phyloP scores from a whole-genome alignment of 2,113 vertebrate genomes.

The Toxotes chatareus region DNA sequence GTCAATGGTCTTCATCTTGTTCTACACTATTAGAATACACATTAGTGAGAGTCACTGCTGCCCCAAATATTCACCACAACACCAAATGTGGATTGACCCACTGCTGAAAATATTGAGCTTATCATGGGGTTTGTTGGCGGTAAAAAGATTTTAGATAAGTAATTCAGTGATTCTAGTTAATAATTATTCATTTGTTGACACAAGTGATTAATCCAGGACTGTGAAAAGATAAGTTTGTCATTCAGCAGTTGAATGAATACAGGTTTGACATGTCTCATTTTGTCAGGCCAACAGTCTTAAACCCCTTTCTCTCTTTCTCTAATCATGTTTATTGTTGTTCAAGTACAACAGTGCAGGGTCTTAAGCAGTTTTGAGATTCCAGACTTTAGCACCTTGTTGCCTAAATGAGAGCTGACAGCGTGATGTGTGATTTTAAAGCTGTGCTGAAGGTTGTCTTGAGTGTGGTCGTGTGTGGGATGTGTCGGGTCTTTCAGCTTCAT shows the following conservation, averaged over 20 bases:
- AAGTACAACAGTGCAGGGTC: neutral
- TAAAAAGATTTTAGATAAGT: neutral
- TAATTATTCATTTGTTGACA: neutral
- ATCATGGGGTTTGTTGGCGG: neutral
- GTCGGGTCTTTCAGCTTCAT: constrained; percentile 59
- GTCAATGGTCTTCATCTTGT: no score
- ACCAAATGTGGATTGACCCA: no score
- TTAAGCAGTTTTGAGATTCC: neutral
- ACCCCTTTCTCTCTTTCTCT: neutral
- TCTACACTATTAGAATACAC: no score
- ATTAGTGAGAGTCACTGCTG: no score
- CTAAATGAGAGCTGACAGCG: constrained; percentile 8
- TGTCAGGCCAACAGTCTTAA: no score
- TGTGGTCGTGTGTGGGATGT: neutral
- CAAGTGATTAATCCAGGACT: neutral
- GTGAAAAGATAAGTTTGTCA: no score
- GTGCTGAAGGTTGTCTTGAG: neutral
- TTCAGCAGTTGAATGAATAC: no score
- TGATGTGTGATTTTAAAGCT: neutral
- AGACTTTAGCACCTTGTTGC: neutral
- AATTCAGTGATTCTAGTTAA: neutral
- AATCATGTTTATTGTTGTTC: neutral
- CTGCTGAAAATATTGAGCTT: neutral
- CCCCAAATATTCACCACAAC: no score
- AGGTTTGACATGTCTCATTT: no score